Base-by-base conservation (phyloP, 2,113 vertebrate species). In the Gavia stellata region DNA sequence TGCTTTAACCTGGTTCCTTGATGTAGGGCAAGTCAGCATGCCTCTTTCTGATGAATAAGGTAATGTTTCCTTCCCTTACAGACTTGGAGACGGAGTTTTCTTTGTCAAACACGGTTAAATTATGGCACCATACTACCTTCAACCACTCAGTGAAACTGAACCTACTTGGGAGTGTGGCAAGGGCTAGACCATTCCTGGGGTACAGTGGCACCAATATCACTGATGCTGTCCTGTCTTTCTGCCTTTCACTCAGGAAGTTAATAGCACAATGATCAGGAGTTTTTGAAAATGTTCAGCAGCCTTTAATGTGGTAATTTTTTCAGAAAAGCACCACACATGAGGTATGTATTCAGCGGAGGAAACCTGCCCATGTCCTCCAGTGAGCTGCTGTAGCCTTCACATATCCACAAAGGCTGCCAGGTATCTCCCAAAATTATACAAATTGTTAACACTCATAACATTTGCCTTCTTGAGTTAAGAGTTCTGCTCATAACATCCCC, bases 311-410 rank as follows among this genome's bases (percentile, higher is more conserved):
- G 10, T 29, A 16, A 4, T 26, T 68, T 80, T 86, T 77, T 68
- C 3, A 0, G 8, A 70, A 70, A 3, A 72, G 12, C 17, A 24
- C 7, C 7, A 23, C 8, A 14, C 2, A 17, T 40, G 10, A 84
- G 9, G 6, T 33, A 28, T 2, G 3, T 42, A 36, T 23, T 65
- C 19, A 72, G 19, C 2, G 12, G 5, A 44, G 6, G 5, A 92
- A 67, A 80, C 16, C 24, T 68, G 18, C 10, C 47, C 12, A 26
- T 33, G 28, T 52, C 23, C 15, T 73, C 50, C 34, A 66, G 38
- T 53, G 36, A 72, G 44, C 21, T 75, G 34, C 34, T 79, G 34
- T 44, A 53, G 33, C 19, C 29, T 75, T 82, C 36, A 19, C 9
- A 5, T 86, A 83, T 86, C 29, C 33, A 52, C 6, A 58, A 31